These are phyloP conservation scores for Yponomeuta cagnagella DNA, from an alignment of 2,888 invertebrate genomes.

Conservation along the genomic window DNA sequence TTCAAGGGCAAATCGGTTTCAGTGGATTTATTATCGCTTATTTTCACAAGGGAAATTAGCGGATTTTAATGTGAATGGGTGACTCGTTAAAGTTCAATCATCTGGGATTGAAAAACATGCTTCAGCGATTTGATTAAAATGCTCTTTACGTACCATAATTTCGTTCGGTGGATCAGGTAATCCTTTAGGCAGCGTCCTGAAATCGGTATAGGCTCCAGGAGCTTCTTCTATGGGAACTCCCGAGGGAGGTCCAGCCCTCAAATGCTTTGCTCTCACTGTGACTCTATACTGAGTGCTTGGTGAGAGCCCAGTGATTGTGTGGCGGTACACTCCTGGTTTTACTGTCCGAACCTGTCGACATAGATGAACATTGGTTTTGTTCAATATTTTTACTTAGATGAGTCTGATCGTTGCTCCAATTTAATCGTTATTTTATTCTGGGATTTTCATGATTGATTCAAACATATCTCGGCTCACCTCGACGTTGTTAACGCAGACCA, in stretches of 20 bases:
- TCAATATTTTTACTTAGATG: neutral
- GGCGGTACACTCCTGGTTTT: conserved; percentile 93
- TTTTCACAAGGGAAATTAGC: neutral
- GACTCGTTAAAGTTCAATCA: neutral
- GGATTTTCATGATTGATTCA: neutral
- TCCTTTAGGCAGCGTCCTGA: conserved; percentile 95
- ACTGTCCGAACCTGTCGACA: conserved; percentile 81
- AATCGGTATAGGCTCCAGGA: conserved; percentile 93
- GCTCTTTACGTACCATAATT: conserved; percentile 75
- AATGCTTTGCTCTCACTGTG: conserved; percentile 95
- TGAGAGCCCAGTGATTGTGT: conserved; percentile 93
- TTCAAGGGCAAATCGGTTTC: conserved; percentile 19
- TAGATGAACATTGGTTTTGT: conserved; percentile 19
- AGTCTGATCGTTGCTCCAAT: neutral
- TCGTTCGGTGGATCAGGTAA: conserved; percentile 89
- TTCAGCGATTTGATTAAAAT: neutral
- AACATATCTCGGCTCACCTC: conserved; percentile 76
- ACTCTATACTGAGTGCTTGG: conserved; percentile 98
- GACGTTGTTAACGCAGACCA: conserved; percentile 97
- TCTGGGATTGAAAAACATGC: conserved; percentile 11
- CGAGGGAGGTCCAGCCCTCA: conserved; percentile 83
- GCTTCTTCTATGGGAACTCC: conserved; percentile 83
- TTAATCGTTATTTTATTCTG: too few relatives aligned
- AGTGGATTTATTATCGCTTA: neutral
- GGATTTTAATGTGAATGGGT: neutral